Percentiles rank a stretch among this genome's conserved stretches.
Conservation (phyloP, 2,888 invertebrate species). For the Drosophila testacea region DNA sequence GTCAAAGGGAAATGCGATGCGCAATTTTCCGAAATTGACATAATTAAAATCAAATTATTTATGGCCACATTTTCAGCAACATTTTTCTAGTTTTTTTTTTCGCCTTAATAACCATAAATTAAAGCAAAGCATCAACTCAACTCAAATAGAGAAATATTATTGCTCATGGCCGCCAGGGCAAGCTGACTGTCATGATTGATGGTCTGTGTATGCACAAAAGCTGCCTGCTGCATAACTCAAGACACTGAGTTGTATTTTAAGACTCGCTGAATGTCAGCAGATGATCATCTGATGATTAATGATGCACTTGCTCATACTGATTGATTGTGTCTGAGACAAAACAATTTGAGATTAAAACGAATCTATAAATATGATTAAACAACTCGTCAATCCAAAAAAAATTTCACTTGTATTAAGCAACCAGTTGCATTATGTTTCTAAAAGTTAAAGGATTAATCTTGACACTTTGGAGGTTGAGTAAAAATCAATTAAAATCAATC, state of each 20-base stretch:
- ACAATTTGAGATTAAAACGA: constrained; percentile 24
- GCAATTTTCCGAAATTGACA: constrained; percentile 59
- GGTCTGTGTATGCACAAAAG: constrained; percentile 43
- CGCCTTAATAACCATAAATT: constrained; percentile 66
- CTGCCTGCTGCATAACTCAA: constrained; percentile 40
- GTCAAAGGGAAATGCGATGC: constrained; percentile 28
- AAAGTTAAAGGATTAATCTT: constrained; percentile 12
- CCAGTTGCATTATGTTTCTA: background rate
- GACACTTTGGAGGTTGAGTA: background rate
- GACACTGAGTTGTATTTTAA: constrained; percentile 18
- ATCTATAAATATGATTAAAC: constrained; percentile 19
- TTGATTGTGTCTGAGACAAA: constrained; percentile 47
- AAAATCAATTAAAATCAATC: no score
- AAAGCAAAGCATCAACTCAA: constrained; percentile 16
- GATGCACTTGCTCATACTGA: constrained; percentile 47
- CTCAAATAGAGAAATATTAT: constrained; percentile 6
- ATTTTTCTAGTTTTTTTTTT: constrained; percentile 11
- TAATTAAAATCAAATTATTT: constrained; percentile 73
- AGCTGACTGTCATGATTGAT: constrained; percentile 66
- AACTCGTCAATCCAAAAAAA: background rate
- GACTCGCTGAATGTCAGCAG: constrained; percentile 35
- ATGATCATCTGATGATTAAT: constrained; percentile 68
- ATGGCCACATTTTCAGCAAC: constrained; percentile 36
- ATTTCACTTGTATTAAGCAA: background rate
- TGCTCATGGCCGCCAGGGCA: constrained; percentile 17